phyloP scores from a whole-genome alignment of 2,113 vertebrate genomes.

The Onychostoma macrolepis region DNA sequence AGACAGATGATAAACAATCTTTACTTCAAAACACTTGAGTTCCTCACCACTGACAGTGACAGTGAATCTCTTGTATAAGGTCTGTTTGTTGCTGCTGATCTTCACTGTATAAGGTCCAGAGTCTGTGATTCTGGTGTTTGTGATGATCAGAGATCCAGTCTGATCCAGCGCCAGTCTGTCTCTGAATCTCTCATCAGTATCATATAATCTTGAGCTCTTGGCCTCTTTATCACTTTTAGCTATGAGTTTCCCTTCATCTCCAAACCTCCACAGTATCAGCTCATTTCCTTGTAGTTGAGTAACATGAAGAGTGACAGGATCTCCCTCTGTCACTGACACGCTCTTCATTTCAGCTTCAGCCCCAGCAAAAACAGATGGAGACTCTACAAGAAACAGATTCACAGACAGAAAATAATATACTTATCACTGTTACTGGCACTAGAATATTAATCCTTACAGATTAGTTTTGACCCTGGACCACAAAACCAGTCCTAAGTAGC shows the following conservation, averaged over 20 bases:
- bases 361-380: background rate
- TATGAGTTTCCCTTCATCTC: background rate
- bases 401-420: background rate
- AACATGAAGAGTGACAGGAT: background rate
- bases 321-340: background rate
- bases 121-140: too few species aligned
- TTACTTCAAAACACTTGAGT: background rate
- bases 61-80: background rate
- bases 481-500: too few species aligned
- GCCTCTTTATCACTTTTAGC: background rate
- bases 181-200: background rate
- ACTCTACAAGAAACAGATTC: background rate
- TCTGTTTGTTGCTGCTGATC: too few species aligned
- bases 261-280: too few species aligned
- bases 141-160: too few species aligned
- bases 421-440: background rate
- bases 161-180: background rate
- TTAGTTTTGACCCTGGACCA: too few species aligned
- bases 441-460: background rate
- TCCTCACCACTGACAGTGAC: background rate
- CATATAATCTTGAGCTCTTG: background rate
- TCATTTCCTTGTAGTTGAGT: too few species aligned
- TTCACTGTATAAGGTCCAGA: too few species aligned
- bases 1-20: too few species aligned
- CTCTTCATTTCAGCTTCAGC: background rate